phyloP scores from a whole-genome alignment of 2,888 invertebrate species.

The Himalopsyche kuldschensis region DNA sequence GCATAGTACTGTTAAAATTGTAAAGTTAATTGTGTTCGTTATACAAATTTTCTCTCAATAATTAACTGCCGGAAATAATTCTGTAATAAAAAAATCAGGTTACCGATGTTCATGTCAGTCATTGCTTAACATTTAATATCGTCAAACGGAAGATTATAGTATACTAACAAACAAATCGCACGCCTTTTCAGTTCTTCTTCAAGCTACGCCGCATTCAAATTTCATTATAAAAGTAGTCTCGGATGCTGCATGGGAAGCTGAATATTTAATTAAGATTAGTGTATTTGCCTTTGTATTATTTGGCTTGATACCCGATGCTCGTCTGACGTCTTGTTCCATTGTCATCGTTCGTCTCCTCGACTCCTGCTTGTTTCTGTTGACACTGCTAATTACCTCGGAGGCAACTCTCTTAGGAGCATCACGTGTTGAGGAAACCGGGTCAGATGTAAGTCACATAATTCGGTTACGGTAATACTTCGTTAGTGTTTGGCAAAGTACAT shows the following conservation, averaged over 20 bases:
- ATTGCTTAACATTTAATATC: background rate
- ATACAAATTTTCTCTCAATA: no score
- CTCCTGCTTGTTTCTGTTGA: constrained; percentile 27
- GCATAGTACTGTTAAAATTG: no score
- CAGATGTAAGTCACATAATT: constrained; percentile 36
- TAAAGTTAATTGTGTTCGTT: no score
- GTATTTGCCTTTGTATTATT: constrained; percentile 22
- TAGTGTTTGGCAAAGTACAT: constrained; percentile 22
- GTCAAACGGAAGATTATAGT: background rate
- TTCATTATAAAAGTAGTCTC: background rate
- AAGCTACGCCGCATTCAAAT: background rate
- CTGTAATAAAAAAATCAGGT: no score
- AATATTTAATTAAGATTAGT: constrained; percentile 15
- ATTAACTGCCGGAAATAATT: no score
- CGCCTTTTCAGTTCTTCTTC: background rate
- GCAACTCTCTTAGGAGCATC: constrained; percentile 29
- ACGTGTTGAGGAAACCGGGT: constrained; percentile 34
- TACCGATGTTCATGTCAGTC: no score
- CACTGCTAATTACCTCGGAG: constrained; percentile 35
- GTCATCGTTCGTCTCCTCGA: background rate
- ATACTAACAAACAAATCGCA: background rate
- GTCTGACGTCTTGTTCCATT: background rate
- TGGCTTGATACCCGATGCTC: constrained; percentile 24
- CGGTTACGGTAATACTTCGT: constrained; percentile 38
- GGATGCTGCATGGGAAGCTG: background rate